Evolutionary conservation across 2,113 vertebrate genomes (phyloP).

Genomic region (Prolemur simus): DNA sequence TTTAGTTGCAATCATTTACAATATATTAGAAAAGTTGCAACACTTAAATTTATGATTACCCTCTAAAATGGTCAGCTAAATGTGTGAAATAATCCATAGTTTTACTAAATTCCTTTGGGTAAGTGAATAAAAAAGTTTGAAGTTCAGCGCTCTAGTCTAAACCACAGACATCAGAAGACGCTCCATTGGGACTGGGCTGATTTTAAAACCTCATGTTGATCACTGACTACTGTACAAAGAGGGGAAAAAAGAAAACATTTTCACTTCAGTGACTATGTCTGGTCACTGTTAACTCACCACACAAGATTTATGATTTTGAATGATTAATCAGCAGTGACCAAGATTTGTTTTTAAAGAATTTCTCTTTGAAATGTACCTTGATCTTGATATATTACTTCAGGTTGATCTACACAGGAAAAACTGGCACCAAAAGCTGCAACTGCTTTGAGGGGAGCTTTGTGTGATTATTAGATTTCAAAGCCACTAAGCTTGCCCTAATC

Average conservation of each 20-base stretch:
- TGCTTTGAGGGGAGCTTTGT: slow-evolving; percentile 79
- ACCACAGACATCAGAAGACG: background rate
- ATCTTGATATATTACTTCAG: slow-evolving; percentile 82
- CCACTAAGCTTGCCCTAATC: slow-evolving; percentile 75
- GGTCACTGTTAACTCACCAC: slow-evolving; percentile 20
- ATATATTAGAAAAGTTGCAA: background rate
- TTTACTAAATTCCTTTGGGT: background rate
- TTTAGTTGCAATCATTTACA: background rate
- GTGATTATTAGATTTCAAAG: slow-evolving; percentile 86
- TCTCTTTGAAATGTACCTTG: slow-evolving; percentile 84
- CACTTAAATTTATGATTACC: background rate
- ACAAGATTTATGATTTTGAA: slow-evolving; percentile 73
- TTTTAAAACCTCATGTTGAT: background rate
- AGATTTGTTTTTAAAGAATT: slow-evolving; percentile 77
- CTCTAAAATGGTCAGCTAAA: background rate
- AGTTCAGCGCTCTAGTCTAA: background rate
- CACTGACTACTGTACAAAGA: background rate
- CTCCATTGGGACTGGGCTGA: background rate
- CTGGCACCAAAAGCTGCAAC: slow-evolving; percentile 69
- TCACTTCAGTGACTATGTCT: slow-evolving; percentile 4
- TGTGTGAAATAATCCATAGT: background rate
- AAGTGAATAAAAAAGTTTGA: background rate
- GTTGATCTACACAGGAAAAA: slow-evolving; percentile 69
- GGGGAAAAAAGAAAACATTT: background rate
- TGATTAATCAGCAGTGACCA: slow-evolving; percentile 77